Conservation (phyloP, 2,113 vertebrate species). For the Pedetes capensis region DNA sequence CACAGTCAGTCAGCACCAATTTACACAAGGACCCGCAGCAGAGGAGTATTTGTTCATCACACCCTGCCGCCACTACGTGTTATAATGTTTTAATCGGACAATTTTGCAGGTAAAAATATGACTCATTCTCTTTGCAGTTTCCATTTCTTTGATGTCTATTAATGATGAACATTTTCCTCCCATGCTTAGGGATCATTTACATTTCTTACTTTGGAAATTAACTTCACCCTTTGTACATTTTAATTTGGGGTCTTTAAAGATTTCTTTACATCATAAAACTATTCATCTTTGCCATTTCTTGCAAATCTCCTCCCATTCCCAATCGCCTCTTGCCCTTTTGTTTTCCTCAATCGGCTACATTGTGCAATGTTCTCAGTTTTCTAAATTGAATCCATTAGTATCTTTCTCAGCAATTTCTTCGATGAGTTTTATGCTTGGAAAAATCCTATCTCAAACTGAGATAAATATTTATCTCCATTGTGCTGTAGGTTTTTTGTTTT, state of each 20-base stretch:
- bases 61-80: no score
- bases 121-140: background rate
- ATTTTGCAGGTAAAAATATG: background rate
- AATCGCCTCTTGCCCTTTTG: background rate
- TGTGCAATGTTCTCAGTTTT: background rate
- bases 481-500: no score
- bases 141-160: background rate
- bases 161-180: background rate
- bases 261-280: background rate
- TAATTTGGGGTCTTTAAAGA: background rate
- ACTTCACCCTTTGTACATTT: background rate
- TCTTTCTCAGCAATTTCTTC: slow-evolving; percentile 34
- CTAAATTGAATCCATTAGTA: background rate
- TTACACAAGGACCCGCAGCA: background rate
- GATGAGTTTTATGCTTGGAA: background rate
- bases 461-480: slow-evolving; percentile 7
- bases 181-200: background rate
- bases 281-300: background rate
- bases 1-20: background rate
- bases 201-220: slow-evolving; percentile 35
- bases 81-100: background rate
- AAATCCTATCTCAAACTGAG: slow-evolving; percentile 2
- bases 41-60: background rate
- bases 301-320: background rate
- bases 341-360: background rate